These are phyloP conservation scores for Cacatua alba DNA, from an alignment of 2,113 vertebrate genomes.

Conservation along the genomic window DNA sequence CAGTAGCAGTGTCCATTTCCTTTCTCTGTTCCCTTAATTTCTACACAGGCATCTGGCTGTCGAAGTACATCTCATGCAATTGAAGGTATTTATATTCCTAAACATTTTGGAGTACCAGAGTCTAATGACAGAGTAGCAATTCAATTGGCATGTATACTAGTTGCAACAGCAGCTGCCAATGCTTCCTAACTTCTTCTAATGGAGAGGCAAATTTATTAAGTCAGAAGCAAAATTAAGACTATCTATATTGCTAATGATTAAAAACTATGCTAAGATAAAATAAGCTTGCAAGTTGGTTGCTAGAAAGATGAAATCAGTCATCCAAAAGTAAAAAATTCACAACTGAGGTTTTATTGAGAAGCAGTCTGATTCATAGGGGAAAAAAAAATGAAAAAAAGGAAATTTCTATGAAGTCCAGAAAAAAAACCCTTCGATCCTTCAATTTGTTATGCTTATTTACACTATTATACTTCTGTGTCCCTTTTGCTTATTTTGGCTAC, in stretches of 20 bases:
- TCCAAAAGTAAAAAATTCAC: background rate
- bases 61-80: background rate
- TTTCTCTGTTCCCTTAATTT: background rate
- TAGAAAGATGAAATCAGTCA: background rate
- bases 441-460: background rate
- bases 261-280: background rate
- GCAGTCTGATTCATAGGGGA: background rate
- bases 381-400: background rate
- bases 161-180: background rate
- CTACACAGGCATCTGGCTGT: background rate
- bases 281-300: background rate
- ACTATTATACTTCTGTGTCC: background rate
- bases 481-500: background rate
- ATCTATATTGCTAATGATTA: background rate
- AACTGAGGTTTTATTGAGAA: background rate
- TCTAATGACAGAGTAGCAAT: background rate
- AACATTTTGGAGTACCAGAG: background rate
- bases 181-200: background rate
- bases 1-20: background rate
- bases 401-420: background rate
- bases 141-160: background rate
- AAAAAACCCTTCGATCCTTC: rapidly evolving
- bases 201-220: background rate
- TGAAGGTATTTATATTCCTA: background rate
- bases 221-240: background rate